Conservation (phyloP, 2,888 invertebrate genomes). For the Drosophila barbarae region DNA sequence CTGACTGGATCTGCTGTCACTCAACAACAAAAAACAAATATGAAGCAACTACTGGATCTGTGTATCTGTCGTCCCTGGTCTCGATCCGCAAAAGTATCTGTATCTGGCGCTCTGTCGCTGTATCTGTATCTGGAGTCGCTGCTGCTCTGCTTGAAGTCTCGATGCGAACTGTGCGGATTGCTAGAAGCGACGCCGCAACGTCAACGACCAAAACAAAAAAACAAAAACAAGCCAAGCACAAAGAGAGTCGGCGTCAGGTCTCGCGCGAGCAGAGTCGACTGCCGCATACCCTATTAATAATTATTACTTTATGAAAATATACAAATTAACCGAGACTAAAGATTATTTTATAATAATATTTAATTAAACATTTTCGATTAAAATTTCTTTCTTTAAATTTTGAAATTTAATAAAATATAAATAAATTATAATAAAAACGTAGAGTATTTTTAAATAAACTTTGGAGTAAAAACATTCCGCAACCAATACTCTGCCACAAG, state of each 20-base stretch:
- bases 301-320: background rate
- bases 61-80: slow-evolving; percentile 2
- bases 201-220: slow-evolving; percentile 43
- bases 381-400: background rate
- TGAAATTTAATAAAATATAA: background rate
- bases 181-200: slow-evolving; percentile 49
- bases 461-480: background rate
- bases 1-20: slow-evolving; percentile 8
- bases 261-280: slow-evolving; percentile 7
- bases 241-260: slow-evolving; percentile 13
- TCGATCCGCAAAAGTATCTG: slow-evolving; percentile 9
- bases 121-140: slow-evolving; percentile 16
- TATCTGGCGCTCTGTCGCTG: background rate
- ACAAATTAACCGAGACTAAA: background rate
- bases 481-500: slow-evolving; percentile 14
- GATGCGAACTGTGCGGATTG: slow-evolving; percentile 58
- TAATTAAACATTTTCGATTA: background rate
- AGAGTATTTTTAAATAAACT: slow-evolving; percentile 9
- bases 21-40: background rate
- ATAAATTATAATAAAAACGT: background rate
- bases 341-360: background rate
- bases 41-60: slow-evolving; percentile 1
- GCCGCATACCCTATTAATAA: slow-evolving; percentile 7
- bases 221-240: slow-evolving; percentile 27
- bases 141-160: slow-evolving; percentile 50